Evolutionary conservation across 30 jellyfish, hydroid and myxozoan genomes (phyloP).

Genomic region (Cassiopea xamachana): DNA sequence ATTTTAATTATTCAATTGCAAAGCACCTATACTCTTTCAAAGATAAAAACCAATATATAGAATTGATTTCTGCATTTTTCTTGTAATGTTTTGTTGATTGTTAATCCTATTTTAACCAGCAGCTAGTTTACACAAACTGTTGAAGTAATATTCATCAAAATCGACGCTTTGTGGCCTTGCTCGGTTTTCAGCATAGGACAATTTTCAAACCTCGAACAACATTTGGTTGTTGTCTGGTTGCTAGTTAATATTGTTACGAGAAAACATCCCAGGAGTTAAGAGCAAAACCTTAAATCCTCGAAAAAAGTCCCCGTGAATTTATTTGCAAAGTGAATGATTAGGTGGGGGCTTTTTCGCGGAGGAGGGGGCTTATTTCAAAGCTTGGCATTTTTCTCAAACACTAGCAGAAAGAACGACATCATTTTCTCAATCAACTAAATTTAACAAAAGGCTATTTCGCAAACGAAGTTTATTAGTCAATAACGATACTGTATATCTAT

Average conservation of each 20-base stretch:
- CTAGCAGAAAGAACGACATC: no score
- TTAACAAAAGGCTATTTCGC: no score
- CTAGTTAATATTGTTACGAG: not conserved
- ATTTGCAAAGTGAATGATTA: no score
- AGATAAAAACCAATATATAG: not conserved
- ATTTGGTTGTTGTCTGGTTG: not conserved
- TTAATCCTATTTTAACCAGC: constrained; percentile 9
- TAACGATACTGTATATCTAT: no score
- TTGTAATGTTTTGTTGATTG: not conserved
- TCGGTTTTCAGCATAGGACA: constrained; percentile 11
- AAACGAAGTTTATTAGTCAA: no score
- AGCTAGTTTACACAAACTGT: not conserved
- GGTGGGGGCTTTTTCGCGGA: no score
- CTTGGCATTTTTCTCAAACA: no score
- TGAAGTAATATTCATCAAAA: constrained; percentile 21
- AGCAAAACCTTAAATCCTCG: no score
- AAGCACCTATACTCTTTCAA: not conserved
- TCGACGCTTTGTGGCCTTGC: constrained; percentile 22
- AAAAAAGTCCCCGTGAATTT: no score
- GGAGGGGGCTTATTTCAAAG: no score
- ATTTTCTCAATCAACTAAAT: no score
- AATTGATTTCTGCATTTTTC: constrained; percentile 4
- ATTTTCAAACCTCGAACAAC: constrained; percentile 35
- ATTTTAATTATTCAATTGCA: not conserved
- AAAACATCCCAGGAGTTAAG: no score